These are phyloP conservation scores for Zapornia atra DNA, from an alignment of 2,113 vertebrate species.

Conservation along the genomic window DNA sequence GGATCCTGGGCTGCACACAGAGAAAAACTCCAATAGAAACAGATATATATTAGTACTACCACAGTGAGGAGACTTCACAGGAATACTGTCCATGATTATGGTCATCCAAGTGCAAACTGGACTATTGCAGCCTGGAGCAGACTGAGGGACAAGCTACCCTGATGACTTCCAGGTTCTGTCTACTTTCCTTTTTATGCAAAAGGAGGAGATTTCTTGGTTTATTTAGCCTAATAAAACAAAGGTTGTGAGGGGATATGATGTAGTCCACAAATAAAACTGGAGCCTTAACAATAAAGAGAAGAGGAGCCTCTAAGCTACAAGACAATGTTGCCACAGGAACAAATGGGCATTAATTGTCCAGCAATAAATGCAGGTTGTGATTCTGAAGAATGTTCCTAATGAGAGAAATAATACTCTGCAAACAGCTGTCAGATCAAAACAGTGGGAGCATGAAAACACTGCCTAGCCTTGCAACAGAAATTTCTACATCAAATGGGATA, in stretches of 20 bases:
- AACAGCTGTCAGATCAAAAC: not conserved
- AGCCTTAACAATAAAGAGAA: not conserved
- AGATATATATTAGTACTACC: not conserved
- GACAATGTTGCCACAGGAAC: not conserved
- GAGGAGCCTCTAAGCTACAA: not conserved
- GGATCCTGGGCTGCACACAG: not conserved
- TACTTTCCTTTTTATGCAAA: not conserved
- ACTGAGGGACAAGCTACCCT: not conserved
- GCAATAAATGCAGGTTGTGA: not conserved
- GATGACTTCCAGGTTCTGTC: not conserved
- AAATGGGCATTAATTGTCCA: not conserved
- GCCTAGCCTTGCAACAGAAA: not conserved
- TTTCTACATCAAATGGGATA: not conserved
- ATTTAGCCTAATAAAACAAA: not conserved
- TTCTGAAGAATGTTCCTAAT: not conserved
- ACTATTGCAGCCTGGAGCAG: not conserved
- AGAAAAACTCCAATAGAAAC: not conserved
- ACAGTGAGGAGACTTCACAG: not conserved
- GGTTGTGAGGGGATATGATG: not conserved
- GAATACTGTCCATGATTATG: not conserved
- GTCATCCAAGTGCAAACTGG: not conserved
- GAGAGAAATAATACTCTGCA: not conserved
- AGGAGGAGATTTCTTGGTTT: not conserved
- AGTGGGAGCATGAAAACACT: not conserved
- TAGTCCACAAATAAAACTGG: not conserved